A percentile compares a stretch with the other conserved stretches of the same genome.
phyloP scores from a whole-genome alignment of 2,888 invertebrate genomes.

The Megaustenia siamemsis region DNA sequence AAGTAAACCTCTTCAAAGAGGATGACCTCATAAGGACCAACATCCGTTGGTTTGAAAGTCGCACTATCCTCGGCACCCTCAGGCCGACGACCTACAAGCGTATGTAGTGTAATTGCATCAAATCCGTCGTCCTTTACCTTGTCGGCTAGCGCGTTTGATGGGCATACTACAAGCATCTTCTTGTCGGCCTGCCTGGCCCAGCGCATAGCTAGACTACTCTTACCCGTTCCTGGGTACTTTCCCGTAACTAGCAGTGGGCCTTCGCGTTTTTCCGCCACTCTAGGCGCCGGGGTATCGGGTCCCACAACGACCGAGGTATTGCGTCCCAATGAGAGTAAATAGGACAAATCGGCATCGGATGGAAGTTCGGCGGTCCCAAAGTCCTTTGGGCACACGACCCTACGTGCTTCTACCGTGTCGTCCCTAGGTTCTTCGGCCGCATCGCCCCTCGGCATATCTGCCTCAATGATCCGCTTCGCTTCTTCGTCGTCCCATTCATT shows the following conservation, averaged over 20 bases:
- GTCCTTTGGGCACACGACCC: not conserved
- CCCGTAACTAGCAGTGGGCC: not conserved
- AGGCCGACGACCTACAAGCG: too few relatives aligned
- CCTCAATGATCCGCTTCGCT: not conserved
- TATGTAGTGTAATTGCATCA: too few relatives aligned
- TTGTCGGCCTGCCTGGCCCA: not conserved
- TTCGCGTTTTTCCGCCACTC: not conserved
- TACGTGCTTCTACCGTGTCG: not conserved
- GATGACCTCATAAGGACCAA: not conserved
- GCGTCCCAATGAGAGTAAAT: not conserved
- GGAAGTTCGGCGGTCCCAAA: not conserved
- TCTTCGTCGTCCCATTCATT: constrained; percentile 13
- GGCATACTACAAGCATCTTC: not conserved
- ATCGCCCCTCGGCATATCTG: not conserved
- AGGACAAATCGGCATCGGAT: not conserved
- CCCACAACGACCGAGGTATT: too few relatives aligned
- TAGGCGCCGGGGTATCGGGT: too few relatives aligned
- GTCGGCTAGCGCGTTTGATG: not conserved
- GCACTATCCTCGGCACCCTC: not conserved
- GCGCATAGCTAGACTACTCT: not conserved
- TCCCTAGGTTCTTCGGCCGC: too few relatives aligned
- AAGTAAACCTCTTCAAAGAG: not conserved
- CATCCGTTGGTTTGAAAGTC: too few relatives aligned
- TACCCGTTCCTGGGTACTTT: not conserved
- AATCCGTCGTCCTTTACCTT: too few relatives aligned